Base-by-base conservation (phyloP, 2,797 vertebrate species). In the Cossypha niveicapilla region DNA sequence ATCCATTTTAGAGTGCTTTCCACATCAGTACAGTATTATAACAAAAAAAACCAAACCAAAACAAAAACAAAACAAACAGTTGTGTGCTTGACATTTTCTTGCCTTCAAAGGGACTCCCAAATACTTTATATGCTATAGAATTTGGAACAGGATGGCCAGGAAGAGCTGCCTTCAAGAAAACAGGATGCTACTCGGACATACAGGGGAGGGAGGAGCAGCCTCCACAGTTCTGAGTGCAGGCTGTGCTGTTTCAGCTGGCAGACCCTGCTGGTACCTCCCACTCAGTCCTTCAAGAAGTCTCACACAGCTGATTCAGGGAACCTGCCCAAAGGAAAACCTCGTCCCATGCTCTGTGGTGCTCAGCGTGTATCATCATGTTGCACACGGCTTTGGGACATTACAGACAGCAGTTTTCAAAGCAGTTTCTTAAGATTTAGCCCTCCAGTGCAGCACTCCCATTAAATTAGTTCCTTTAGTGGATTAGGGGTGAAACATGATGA, bases 301-400 rank as follows among this genome's bases (percentile, higher is more conserved):
- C 1, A 0, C 42, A 44, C 0, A 62, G 39, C n/a, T 61, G 35
- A 63, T 8, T 8, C 45, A 39, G 37, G 42, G 51, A 84, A 58
- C 5, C 6, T 8, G 58, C n/a, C 66, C 17, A 4, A 39, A 92
- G 58, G n/a, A 62, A 53, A 81, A 8, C 1, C 25, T 17, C 0
- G 0, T 6, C 1, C 1, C 27, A 16, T 1, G 37, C 45, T 47
- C 41, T 76, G 61, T 19, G 1, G 3, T 13, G 27, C 23, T 41
- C 41, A 7, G 28, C 0, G 0, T 3, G 11, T 42, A 13, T 4
- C 41, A 30, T 28, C 4, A 5, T 4, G 4, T 32, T 67, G 70
- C 42, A 47, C 0, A 0, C 10, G 3, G 7, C 28, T 68, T 2
- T 27, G 2, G 30, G 11, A 3, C 27, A 50, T 23, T 50, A 57